Evolutionary conservation across 1,140 invertebrate genomes (phyloP).

Genomic region (Telenomus remus): DNA sequence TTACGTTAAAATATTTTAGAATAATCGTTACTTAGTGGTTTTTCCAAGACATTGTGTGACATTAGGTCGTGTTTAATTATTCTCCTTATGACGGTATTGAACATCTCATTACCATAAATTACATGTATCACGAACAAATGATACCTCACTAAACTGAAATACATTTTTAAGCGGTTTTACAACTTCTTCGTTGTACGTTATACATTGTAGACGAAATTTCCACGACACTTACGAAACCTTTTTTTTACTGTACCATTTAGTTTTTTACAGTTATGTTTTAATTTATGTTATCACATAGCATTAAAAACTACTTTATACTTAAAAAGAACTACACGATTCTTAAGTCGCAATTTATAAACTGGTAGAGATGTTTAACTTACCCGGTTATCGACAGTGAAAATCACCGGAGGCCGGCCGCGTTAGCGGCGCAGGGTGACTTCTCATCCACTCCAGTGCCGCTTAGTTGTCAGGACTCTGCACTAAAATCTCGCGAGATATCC

Average conservation of each 20-base stretch:
- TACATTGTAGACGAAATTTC: too few species aligned
- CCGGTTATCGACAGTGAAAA: conserved; percentile 37
- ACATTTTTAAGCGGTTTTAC: too few species aligned
- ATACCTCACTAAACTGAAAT: too few species aligned
- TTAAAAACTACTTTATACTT: too few species aligned
- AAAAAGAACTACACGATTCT: too few species aligned
- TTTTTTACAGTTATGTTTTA: too few species aligned
- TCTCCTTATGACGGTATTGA: not conserved
- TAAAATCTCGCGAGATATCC: conserved; percentile 24
- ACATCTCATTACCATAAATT: conserved; percentile 10
- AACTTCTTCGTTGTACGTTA: too few species aligned
- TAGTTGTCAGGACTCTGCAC: conserved; percentile 25
- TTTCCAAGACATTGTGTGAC: conserved; percentile 10
- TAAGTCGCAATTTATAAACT: too few species aligned
- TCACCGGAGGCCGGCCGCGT: conserved; percentile 45
- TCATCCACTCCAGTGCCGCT: conserved; percentile 50
- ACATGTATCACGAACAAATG: not conserved
- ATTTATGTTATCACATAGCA: too few species aligned
- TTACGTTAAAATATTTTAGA: too few species aligned
- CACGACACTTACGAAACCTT: too few species aligned
- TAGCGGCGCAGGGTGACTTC: conserved; percentile 43
- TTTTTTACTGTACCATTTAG: too few species aligned
- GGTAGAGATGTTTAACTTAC: conserved; percentile 24
- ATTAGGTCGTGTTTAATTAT: conserved; percentile 7
- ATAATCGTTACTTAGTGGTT: not conserved